Conservation (phyloP, 2,113 vertebrate genomes). For the Lophotis ruficrista region DNA sequence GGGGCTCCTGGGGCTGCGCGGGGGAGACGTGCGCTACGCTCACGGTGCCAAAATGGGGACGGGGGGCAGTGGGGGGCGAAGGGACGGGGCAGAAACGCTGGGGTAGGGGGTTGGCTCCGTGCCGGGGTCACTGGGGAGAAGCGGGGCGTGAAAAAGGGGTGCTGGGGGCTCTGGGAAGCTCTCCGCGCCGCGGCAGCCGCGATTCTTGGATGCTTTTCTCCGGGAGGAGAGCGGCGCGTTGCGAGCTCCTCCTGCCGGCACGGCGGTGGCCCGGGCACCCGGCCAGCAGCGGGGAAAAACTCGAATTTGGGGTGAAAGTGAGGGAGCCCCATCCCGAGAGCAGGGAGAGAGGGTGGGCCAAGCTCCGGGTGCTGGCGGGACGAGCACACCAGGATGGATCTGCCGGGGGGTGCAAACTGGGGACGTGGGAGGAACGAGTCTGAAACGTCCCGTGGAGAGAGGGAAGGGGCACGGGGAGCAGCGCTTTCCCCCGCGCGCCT, state of each 20-base stretch:
- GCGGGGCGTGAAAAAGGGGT: background rate
- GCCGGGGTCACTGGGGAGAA: background rate
- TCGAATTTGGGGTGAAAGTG: background rate
- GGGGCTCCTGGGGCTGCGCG: background rate
- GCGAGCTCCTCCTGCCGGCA: background rate
- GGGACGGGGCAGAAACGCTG: fast-evolving
- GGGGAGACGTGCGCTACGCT: fast-evolving
- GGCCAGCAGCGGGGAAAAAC: background rate
- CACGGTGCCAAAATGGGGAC: fast-evolving
- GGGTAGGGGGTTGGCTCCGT: background rate
- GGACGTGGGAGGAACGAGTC: background rate
- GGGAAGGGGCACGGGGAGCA: background rate
- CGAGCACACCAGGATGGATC: background rate
- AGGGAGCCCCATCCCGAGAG: fast-evolving
- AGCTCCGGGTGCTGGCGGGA: background rate
- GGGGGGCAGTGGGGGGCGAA: background rate
- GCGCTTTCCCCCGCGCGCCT: background rate
- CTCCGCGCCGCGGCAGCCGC: background rate
- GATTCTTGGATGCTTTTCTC: fast-evolving
- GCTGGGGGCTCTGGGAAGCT: background rate
- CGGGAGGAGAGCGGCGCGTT: background rate
- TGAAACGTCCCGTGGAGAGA: background rate
- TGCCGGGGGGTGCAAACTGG: background rate
- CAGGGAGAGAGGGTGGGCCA: background rate
- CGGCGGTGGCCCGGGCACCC: fast-evolving